A percentile compares a stretch with the other conserved stretches of the same genome.
Conservation (phyloP, 1,140 invertebrate genomes). For the Acromyrmex echinatior region DNA sequence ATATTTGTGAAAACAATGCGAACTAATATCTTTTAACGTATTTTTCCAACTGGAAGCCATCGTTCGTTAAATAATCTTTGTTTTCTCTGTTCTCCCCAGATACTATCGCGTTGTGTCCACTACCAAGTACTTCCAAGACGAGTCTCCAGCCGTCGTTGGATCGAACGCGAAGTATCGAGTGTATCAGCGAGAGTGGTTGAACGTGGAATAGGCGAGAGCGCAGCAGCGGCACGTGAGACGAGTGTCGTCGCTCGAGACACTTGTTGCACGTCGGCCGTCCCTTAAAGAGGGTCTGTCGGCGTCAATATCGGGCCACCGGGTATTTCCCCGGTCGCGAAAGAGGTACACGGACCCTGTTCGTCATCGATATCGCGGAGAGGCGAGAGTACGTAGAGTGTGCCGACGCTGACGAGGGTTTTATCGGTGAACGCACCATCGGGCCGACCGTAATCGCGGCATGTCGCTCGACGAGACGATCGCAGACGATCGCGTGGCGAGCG, state of each 20-base stretch:
- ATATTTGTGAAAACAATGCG: not conserved
- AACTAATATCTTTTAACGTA: not conserved
- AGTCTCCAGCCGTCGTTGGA: constrained; percentile 1
- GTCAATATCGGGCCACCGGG: constrained; percentile 13
- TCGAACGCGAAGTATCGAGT: constrained; percentile 53
- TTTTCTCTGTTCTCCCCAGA: constrained; percentile 38
- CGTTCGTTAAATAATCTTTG: constrained; percentile 8
- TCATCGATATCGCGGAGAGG: constrained; percentile 7
- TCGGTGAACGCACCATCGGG: not conserved
- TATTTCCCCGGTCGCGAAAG: not conserved
- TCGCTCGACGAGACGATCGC: constrained; percentile 28
- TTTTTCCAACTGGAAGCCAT: not conserved
- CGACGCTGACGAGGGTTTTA: not conserved
- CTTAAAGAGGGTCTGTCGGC: constrained; percentile 59
- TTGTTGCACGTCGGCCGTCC: constrained; percentile 68
- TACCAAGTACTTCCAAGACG: not conserved
- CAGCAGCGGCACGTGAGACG: constrained; percentile 64
- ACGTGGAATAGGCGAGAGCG: constrained; percentile 53
- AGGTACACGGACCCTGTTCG: not conserved
- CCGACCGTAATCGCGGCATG: constrained; percentile 4
- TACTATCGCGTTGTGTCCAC: not conserved
- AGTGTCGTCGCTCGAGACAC: constrained; percentile 68
- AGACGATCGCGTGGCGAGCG: constrained; percentile 37
- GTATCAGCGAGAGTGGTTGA: constrained; percentile 40
- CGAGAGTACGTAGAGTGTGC: not conserved